Percentiles rank a stretch among this genome's conserved stretches.
These are phyloP conservation scores for Caenorhabditis elegans DNA, from an alignment of 1,140 invertebrate species.

Conservation along the genomic window DNA sequence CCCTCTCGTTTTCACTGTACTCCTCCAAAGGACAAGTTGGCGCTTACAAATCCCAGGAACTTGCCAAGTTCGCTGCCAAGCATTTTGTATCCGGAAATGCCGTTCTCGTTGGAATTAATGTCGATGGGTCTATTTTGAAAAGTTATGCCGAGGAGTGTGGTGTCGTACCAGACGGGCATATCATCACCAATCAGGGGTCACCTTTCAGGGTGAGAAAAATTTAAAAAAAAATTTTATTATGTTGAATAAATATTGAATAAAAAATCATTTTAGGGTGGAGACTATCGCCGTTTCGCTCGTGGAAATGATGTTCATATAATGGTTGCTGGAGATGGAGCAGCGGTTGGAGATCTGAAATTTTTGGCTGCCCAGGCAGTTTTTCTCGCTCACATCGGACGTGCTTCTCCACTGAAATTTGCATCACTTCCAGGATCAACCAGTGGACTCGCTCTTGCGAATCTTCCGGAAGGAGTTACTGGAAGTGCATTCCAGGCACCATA, in stretches of 20 bases:
- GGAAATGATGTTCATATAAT: slow-evolving; percentile 56
- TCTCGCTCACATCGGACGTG: neutral
- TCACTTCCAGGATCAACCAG: neutral
- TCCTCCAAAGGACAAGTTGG: slow-evolving; percentile 35
- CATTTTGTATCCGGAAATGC: slow-evolving; percentile 55
- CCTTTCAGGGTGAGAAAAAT: neutral
- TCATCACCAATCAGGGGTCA: neutral
- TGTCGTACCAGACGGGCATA: slow-evolving; percentile 43
- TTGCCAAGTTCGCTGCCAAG: slow-evolving; percentile 48
- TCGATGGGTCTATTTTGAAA: slow-evolving; percentile 58
- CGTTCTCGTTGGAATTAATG: slow-evolving; percentile 58
- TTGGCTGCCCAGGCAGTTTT: slow-evolving; percentile 60
- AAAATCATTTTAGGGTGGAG: slow-evolving; percentile 49
- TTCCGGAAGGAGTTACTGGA: slow-evolving; percentile 1
- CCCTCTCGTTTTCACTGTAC: slow-evolving; percentile 54
- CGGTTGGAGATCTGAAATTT: slow-evolving; percentile 51
- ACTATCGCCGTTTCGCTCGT: slow-evolving; percentile 48
- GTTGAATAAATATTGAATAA: too few relatives aligned
- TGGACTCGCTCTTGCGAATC: neutral
- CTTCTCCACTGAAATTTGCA: neutral
- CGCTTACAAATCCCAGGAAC: slow-evolving; percentile 32
- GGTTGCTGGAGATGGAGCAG: slow-evolving; percentile 58
- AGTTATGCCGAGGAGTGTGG: slow-evolving; percentile 54
- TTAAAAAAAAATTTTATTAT: too few relatives aligned
- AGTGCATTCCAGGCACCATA: slow-evolving; percentile 53